These are phyloP conservation scores for Cosmorhoe ocellata DNA, from an alignment of 2,888 invertebrate species.

Conservation along the genomic window DNA sequence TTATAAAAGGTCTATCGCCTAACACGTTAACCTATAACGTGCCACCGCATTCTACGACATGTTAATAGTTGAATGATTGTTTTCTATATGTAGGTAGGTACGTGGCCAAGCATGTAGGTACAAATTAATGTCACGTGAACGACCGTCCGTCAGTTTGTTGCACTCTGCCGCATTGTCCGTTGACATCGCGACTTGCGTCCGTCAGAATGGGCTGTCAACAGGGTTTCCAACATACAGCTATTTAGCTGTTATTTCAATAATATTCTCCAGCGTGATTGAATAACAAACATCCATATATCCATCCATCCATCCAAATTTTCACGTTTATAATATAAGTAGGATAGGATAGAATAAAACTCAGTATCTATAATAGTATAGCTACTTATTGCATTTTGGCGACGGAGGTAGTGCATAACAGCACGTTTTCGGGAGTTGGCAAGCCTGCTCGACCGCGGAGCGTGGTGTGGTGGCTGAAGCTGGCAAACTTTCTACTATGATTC, in stretches of 20 bases:
- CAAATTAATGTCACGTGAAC: constrained; percentile 63
- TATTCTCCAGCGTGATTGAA: too few species aligned
- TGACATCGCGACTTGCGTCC: constrained; percentile 61
- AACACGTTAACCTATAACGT: constrained; percentile 10
- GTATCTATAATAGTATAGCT: too few species aligned
- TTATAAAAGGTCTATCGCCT: constrained; percentile 6
- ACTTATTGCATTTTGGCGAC: too few species aligned
- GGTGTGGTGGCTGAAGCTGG: constrained; percentile 11
- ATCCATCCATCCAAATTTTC: too few species aligned
- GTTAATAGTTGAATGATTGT: constrained; percentile 19
- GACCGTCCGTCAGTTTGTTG: constrained; percentile 68
- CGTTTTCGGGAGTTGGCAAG: constrained; percentile 17
- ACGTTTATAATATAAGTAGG: too few species aligned
- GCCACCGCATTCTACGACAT: constrained; percentile 12
- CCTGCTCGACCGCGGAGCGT: constrained; percentile 17
- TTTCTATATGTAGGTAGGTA: too few species aligned
- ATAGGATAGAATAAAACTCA: too few species aligned
- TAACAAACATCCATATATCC: too few species aligned
- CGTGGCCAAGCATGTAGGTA: constrained; percentile 51
- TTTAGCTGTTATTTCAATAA: too few species aligned
- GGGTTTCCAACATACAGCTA: constrained; percentile 24
- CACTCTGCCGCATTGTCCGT: constrained; percentile 61
- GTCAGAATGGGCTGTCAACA: constrained; percentile 29
- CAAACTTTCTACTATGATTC: constrained; percentile 77
- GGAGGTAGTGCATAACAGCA: too few species aligned